phyloP scores from a whole-genome alignment of 2,113 vertebrate genomes.

The Burhinus oedicnemus region DNA sequence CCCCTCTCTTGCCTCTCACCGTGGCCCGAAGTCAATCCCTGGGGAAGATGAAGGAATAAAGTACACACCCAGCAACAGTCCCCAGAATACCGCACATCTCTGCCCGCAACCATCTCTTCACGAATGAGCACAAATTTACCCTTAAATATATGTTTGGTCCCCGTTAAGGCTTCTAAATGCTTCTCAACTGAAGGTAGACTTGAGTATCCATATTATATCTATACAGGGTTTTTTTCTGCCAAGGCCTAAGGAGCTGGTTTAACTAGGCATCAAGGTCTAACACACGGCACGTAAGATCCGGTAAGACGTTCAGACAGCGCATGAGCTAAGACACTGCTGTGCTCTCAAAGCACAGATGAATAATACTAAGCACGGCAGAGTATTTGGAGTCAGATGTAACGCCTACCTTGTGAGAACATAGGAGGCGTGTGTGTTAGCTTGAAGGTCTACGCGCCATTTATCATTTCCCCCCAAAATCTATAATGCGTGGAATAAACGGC shows the following conservation, averaged over 20 bases:
- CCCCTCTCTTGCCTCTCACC: not conserved
- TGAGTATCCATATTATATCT: not conserved
- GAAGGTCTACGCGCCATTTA: not conserved
- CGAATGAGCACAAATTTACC: not conserved
- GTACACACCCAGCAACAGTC: not conserved
- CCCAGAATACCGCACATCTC: not conserved
- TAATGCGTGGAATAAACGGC: not conserved
- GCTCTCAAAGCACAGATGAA: not conserved
- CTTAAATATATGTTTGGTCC: not conserved
- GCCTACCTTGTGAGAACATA: not conserved
- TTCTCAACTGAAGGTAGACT: not conserved
- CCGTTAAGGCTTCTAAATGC: not conserved
- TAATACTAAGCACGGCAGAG: not conserved
- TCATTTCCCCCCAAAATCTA: not conserved
- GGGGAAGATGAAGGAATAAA: not conserved
- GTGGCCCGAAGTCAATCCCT: not conserved
- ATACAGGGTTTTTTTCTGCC: rapidly evolving
- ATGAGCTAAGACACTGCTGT: not conserved
- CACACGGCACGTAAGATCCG: not conserved
- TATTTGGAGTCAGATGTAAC: not conserved
- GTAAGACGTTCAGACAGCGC: not conserved
- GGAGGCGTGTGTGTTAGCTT: not conserved
- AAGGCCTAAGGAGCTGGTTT: not conserved
- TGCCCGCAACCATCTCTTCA: not conserved
- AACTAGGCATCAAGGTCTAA: not conserved